Base-by-base conservation (phyloP, 1,140 invertebrate genomes). In the Tetramorium simillimum region DNA sequence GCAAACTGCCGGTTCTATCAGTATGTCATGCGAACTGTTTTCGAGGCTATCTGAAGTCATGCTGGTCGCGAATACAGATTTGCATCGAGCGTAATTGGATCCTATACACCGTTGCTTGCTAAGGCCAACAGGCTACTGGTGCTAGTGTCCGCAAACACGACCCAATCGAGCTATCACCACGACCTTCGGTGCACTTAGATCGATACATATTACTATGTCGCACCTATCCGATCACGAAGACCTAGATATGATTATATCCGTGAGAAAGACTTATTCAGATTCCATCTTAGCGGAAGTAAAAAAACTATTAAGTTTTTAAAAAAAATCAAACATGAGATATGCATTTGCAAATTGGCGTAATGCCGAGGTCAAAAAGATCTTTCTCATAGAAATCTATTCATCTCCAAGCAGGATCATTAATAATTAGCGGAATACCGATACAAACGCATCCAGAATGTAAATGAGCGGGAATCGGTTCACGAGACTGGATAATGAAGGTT, bases 21-120 rank as follows among this genome's bases (percentile, higher is more conserved):
- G 62, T 80, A 33, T 43, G 81, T 76, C 72, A 85, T 85, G 84
- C 84, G 73, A 85, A 78, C 84, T 85, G 75, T 76, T 76, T 85
- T 85, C 84, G 72, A 78, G 72, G 60, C 49, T 78, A 80, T 67
- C 72, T 80, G 37, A 76, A 80, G 72, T 65, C 84, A 67, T 80
- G 73, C 84, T 80, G 51, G 60, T 80, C 72, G 58, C 84, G 58
- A 58, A 46, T 62, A 53, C 58, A 80, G 80, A 78, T 85, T 76
- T 85, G 75, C 75, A 85, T 78, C 75, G 46, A 67, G 75, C 84
- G 84, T 85, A 85, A 85, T 85, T 85, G 84, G 84, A 85, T 76
- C 84, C 73, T 63, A 77, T 85, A 78, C 73, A 80, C 60, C 24
- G 69, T 12, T 56, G 80, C 53, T 43, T 60, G 24, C 80, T 84